Conservation (phyloP, 1,140 invertebrate genomes). For the Zaprionus vittiger region DNA sequence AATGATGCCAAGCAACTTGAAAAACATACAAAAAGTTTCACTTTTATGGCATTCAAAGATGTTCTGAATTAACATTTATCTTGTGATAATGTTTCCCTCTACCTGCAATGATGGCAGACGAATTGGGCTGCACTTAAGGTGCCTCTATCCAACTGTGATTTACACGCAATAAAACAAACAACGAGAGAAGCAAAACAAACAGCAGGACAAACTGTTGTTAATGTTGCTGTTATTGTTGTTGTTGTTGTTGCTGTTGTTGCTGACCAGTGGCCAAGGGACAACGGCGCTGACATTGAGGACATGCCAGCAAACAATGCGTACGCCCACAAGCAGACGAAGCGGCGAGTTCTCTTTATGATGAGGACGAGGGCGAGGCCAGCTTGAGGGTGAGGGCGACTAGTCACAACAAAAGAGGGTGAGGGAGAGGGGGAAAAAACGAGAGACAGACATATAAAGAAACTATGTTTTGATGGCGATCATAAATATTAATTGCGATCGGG, state of each 20-base stretch:
- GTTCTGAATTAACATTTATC: too few relatives aligned
- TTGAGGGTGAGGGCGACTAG: slow-evolving; percentile 38
- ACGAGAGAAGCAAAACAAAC: slow-evolving; percentile 24
- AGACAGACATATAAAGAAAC: background rate
- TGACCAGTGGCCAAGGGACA: slow-evolving; percentile 36
- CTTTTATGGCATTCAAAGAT: too few relatives aligned
- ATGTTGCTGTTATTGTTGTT: too few relatives aligned
- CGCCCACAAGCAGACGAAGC: slow-evolving; percentile 42
- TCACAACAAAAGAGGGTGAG: slow-evolving; percentile 44
- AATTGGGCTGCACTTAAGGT: slow-evolving; percentile 18
- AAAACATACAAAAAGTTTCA: too few relatives aligned
- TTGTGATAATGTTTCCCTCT: slow-evolving; percentile 3
- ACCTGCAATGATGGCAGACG: slow-evolving; percentile 32
- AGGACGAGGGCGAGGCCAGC: slow-evolving; percentile 10
- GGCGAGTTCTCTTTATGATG: slow-evolving; percentile 7
- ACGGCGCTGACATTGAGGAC: slow-evolving; percentile 42
- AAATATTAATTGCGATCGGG: slow-evolving; percentile 64
- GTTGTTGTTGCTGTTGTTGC: slow-evolving; percentile 16
- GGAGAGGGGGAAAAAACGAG: slow-evolving; percentile 21
- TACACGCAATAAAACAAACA: slow-evolving; percentile 71
- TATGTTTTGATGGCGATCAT: slow-evolving; percentile 48
- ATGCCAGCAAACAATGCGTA: slow-evolving; percentile 33
- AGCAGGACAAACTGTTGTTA: slow-evolving; percentile 30
- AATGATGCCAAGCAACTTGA: too few relatives aligned
- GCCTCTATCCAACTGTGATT: slow-evolving; percentile 49